Base-by-base conservation (phyloP, 2,797 vertebrate species). In the Tragopan temminckii region DNA sequence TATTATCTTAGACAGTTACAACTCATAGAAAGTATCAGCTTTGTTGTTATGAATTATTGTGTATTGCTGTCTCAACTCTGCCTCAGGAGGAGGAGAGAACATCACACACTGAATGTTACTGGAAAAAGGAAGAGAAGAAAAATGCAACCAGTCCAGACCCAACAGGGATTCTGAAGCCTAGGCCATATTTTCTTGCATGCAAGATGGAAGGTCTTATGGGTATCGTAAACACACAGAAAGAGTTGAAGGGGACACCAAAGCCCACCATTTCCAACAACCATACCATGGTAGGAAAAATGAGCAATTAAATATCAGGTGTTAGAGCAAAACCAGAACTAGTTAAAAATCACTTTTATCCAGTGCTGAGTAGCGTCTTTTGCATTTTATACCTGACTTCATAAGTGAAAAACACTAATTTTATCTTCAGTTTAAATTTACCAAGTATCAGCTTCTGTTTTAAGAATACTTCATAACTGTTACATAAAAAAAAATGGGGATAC, bases 321-420 rank as follows among this genome's bases (percentile, higher is more conserved):
- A 46, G 1, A 36, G 5, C 4, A 72, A 55, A n/a, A 19, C 12
- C 31, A 85, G 8, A 35, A 8, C 9, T 25, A 79, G 16, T 38
- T 11, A 74, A 82, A 89, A 76, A 52, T 11, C 7, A 79, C 10
- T 82, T 38, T 25, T 19, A 68, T 27, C 35, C 2, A 33, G 20
- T 31, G 42, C 33, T 45, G 7, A 85, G 40, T 35, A 53, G 35
- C 15, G 74, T 35, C 33, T 77, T n/a, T 46, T 43, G 8, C 24
- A 18, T 63, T 71, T 82, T 85, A 52, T 19, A 55, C 17, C 9
- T 11, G 4, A 46, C 24, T 85, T 85, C 6, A 40, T 63, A 85
- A 69, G 3, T 7, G 20, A 76, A 79, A 68, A 79, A 63, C 15
- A 6, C 0, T 0, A 6, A 25, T 58, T 68, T 70, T 31, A 71